A percentile compares a stretch with the other conserved stretches of the same genome.
These are phyloP conservation scores for Cerastoderma edule DNA, from an alignment of 2,888 invertebrate species.

Conservation along the genomic window DNA sequence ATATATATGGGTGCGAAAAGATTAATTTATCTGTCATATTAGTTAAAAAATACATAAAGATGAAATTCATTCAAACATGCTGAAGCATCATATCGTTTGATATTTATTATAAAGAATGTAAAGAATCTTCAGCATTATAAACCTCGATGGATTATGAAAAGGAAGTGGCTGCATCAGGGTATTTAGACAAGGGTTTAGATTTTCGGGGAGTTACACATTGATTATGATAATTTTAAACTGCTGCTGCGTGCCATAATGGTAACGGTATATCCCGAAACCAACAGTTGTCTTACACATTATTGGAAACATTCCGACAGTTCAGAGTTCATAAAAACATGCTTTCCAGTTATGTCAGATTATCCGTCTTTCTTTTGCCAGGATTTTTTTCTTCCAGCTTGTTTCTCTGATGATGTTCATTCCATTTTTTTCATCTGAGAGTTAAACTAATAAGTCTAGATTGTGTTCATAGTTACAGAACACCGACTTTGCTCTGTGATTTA, in stretches of 20 bases:
- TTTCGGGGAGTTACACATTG: conserved; percentile 30
- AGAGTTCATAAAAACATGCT: conserved; percentile 32
- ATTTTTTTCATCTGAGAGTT: background rate
- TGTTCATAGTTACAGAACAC: conserved; percentile 25
- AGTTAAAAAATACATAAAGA: no score
- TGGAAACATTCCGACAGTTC: conserved; percentile 27
- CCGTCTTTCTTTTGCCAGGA: conserved; percentile 11
- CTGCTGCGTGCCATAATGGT: conserved; percentile 9
- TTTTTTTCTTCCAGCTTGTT: background rate
- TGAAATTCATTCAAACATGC: no score
- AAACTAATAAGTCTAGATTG: background rate
- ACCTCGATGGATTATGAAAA: no score
- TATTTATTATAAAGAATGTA: no score
- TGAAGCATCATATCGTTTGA: no score
- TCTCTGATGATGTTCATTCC: background rate
- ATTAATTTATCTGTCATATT: no score
- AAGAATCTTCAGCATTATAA: no score
- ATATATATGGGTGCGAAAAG: no score
- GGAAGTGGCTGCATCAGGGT: no score
- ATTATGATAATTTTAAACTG: conserved; percentile 46
- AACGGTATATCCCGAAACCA: conserved; percentile 16
- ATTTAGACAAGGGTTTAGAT: conserved; percentile 17
- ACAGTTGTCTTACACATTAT: conserved; percentile 26
- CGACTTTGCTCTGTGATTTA: no score
- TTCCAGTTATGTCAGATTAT: conserved; percentile 10